These are phyloP conservation scores for Bryconaethiops microstoma DNA, from an alignment of 2,797 vertebrate genomes.

Conservation along the genomic window DNA sequence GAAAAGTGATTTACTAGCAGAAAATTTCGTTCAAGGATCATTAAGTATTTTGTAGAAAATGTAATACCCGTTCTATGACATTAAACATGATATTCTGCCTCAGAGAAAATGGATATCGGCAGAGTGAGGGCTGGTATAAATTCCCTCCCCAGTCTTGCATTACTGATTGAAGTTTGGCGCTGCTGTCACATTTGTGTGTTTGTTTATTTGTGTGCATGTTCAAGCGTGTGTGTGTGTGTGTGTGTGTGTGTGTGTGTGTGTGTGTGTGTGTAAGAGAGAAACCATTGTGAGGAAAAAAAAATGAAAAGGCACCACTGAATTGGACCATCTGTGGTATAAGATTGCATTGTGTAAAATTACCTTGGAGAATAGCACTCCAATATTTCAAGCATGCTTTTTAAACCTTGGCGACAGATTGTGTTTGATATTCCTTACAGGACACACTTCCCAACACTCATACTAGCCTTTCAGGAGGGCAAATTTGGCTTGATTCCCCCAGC, in stretches of 20 bases:
- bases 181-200: slow-evolving; percentile 44
- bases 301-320: slow-evolving; percentile 37
- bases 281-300: slow-evolving; percentile 12
- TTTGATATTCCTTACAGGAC: slow-evolving; percentile 29
- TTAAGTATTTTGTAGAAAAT: slow-evolving; percentile 50
- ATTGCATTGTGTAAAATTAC: slow-evolving; percentile 36
- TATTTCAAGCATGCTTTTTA: slow-evolving; percentile 2
- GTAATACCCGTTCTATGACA: slow-evolving; percentile 52
- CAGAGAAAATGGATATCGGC: slow-evolving; percentile 44
- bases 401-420: slow-evolving; percentile 8
- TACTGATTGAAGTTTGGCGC: slow-evolving; percentile 49
- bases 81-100: slow-evolving; percentile 55
- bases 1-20: slow-evolving; percentile 44
- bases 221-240: background rate
- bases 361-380: slow-evolving; percentile 14
- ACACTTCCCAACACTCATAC: slow-evolving; percentile 10
- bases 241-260: background rate
- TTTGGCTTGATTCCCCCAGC: slow-evolving; percentile 4
- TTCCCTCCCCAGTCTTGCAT: slow-evolving; percentile 11
- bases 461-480: background rate
- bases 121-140: slow-evolving; percentile 31
- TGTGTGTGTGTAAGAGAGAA: slow-evolving; percentile 24
- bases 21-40: slow-evolving; percentile 49
- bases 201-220: background rate
- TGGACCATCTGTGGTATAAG: slow-evolving; percentile 29